Conservation (phyloP, 2,888 invertebrate species). For the Exocentrus adspersus region DNA sequence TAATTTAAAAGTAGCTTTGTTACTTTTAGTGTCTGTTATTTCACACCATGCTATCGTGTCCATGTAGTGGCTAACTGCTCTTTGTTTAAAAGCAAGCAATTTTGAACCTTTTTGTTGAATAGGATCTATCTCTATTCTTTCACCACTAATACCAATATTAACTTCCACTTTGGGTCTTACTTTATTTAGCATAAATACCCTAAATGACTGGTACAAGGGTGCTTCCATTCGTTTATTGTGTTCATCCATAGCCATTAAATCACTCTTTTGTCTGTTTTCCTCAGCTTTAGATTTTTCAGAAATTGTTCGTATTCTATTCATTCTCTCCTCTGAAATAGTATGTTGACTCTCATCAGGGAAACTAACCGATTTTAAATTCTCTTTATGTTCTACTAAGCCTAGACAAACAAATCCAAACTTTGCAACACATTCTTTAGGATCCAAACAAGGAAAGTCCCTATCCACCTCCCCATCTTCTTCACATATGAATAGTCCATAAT, state of each 20-base stretch:
- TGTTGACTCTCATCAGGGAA: slow-evolving; percentile 42
- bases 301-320: slow-evolving; percentile 32
- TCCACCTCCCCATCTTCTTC: slow-evolving; percentile 97
- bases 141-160: slow-evolving; percentile 87
- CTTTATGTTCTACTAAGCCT: slow-evolving; percentile 83
- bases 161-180: slow-evolving; percentile 85
- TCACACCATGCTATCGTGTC: slow-evolving; percentile 91
- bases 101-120: slow-evolving; percentile 74
- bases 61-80: slow-evolving; percentile 85
- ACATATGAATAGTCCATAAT: slow-evolving; percentile 91
- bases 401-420: slow-evolving; percentile 93
- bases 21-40: slow-evolving; percentile 78
- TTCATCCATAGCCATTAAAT: slow-evolving; percentile 62
- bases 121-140: slow-evolving; percentile 92
- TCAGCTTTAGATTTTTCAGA: slow-evolving; percentile 50
- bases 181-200: slow-evolving; percentile 81
- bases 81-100: slow-evolving; percentile 70
- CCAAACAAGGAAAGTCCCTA: slow-evolving; percentile 91
- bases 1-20: slow-evolving; percentile 78
- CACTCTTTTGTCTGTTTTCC: slow-evolving; percentile 60
- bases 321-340: slow-evolving; percentile 20
- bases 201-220: slow-evolving; percentile 85
- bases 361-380: slow-evolving; percentile 61
- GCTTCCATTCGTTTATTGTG: slow-evolving; percentile 86
- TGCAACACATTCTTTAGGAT: slow-evolving; percentile 86